Evolutionary conservation across 2,888 invertebrate species (phyloP).

Genomic region (Parnassius mnemosyne): DNA sequence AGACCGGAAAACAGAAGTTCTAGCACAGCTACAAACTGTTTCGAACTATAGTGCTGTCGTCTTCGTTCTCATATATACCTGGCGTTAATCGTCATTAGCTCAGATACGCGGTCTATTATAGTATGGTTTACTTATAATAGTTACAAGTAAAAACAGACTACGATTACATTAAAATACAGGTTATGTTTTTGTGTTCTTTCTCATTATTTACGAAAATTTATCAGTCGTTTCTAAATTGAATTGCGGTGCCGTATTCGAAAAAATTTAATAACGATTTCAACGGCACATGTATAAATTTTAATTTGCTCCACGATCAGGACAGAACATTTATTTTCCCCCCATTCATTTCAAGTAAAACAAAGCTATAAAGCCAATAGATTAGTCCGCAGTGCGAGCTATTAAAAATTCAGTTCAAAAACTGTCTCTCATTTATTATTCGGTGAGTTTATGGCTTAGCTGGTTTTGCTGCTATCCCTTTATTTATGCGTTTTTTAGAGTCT

Average conservation of each 20-base stretch:
- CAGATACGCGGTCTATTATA: too few species aligned
- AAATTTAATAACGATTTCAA: constrained; percentile 7
- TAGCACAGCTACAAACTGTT: too few species aligned
- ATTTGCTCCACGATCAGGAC: constrained; percentile 12
- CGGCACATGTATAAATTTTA: constrained; percentile 21
- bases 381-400: constrained; percentile 38
- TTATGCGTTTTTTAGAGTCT: constrained; percentile 36
- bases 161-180: too few species aligned
- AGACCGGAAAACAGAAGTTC: too few species aligned
- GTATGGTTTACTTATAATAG: too few species aligned
- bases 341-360: constrained; percentile 30
- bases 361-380: constrained; percentile 35
- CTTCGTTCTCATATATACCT: too few species aligned
- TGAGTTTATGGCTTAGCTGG: constrained; percentile 37
- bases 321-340: constrained; percentile 19
- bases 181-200: too few species aligned
- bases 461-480: constrained; percentile 33
- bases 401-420: constrained; percentile 40
- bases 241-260: neutral
- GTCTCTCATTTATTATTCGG: constrained; percentile 38
- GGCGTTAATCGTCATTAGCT: too few species aligned
- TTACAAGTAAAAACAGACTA: too few species aligned
- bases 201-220: too few species aligned
- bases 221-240: neutral
- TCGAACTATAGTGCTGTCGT: too few species aligned